phyloP scores from a whole-genome alignment of 2,113 vertebrate genomes.

The Prinia subflava region DNA sequence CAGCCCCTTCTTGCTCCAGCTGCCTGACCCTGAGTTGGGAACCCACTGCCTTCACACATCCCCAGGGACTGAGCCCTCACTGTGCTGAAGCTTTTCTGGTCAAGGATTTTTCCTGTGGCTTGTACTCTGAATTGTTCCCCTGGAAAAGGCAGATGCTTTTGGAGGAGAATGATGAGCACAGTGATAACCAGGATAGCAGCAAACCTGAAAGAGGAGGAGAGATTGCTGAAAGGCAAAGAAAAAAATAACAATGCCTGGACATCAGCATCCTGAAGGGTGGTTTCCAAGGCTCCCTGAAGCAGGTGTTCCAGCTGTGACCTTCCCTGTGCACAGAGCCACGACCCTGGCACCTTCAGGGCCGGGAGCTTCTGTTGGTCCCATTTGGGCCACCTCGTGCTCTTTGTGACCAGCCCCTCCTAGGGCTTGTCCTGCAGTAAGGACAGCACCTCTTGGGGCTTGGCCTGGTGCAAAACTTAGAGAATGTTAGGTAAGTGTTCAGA shows the following conservation, averaged over 20 bases:
- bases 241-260: neutral
- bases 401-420: neutral
- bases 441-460: too few relatives aligned
- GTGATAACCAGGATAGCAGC: conserved; percentile 33
- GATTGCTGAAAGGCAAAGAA: neutral
- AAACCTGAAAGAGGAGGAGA: conserved; percentile 1
- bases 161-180: conserved; percentile 36
- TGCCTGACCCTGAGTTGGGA: neutral
- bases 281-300: neutral
- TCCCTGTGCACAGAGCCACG: neutral
- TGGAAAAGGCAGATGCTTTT: conserved; percentile 7
- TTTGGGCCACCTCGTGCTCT: neutral
- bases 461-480: rapidly evolving
- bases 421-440: neutral
- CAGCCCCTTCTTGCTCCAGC: neutral
- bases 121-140: neutral
- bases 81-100: neutral
- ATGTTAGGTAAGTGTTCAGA: neutral
- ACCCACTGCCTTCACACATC: rapidly evolving
- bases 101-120: rapidly evolving
- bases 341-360: neutral
- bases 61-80: neutral
- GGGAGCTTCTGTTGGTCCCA: neutral
- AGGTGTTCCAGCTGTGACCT: neutral
- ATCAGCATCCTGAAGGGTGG: rapidly evolving